A percentile compares a stretch with the other conserved stretches of the same genome.
Evolutionary conservation across 2,888 invertebrate species (phyloP).

Genomic region (Perizoma affinitatum): DNA sequence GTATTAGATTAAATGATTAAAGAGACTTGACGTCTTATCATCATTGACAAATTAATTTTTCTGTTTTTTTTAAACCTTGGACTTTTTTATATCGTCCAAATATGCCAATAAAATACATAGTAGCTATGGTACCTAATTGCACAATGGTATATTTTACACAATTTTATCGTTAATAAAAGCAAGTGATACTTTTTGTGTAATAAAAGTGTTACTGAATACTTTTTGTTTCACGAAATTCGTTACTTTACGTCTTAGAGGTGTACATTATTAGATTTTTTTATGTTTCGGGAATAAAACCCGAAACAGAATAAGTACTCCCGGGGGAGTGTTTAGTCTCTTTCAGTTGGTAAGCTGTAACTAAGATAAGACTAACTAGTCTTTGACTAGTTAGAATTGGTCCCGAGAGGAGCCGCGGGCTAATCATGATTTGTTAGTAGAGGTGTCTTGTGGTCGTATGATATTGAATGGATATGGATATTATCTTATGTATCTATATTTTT

Average conservation of each 20-base stretch:
- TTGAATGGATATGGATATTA: neutral
- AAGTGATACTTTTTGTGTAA: too few relatives aligned
- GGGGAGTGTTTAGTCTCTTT: conserved; percentile 17
- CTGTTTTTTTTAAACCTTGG: too few relatives aligned
- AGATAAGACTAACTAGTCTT: conserved; percentile 13
- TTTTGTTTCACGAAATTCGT: too few relatives aligned
- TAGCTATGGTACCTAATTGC: too few relatives aligned
- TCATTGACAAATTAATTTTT: too few relatives aligned
- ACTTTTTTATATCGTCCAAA: too few relatives aligned
- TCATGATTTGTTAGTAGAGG: conserved; percentile 4
- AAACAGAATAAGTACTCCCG: conserved; percentile 15
- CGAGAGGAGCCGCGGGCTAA: conserved; percentile 4
- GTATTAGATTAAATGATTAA: too few relatives aligned
- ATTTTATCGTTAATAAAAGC: too few relatives aligned
- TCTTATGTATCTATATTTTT: neutral
- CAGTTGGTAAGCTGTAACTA: conserved; percentile 9
- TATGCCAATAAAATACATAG: too few relatives aligned
- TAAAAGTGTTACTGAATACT: too few relatives aligned
- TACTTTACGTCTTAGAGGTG: conserved; percentile 8
- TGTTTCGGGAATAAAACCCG: conserved; percentile 20
- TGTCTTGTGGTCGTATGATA: conserved; percentile 11
- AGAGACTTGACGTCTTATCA: too few relatives aligned
- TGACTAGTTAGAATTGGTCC: conserved; percentile 19
- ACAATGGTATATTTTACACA: too few relatives aligned
- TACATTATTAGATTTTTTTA: conserved; percentile 15